Conservation (phyloP, 2,888 invertebrate species). For the Eupithecia tripunctaria region DNA sequence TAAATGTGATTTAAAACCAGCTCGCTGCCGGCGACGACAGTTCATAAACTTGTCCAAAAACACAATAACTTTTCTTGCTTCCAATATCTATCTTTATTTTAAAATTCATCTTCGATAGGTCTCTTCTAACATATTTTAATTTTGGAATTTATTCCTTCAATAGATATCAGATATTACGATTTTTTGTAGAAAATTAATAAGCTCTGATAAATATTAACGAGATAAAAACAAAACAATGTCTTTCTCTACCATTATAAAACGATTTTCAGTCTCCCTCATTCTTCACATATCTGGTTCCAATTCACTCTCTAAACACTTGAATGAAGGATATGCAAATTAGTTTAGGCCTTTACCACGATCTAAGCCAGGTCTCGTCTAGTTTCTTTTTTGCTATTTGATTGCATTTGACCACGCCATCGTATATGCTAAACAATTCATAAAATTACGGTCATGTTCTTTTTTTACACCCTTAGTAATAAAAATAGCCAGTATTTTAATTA, state of each 20-base stretch:
- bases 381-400: neutral
- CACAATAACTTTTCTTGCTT: neutral
- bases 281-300: neutral
- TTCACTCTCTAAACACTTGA: neutral
- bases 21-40: neutral
- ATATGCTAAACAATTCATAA: neutral
- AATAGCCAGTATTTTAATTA: no score
- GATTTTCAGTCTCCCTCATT: neutral
- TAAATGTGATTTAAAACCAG: neutral
- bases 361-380: neutral
- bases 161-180: neutral
- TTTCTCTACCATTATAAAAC: neutral
- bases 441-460: neutral
- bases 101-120: neutral
- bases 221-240: neutral
- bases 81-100: neutral
- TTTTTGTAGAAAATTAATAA: neutral
- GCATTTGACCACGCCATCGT: neutral
- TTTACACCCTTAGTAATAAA: neutral
- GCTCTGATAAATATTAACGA: neutral
- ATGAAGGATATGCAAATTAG: constrained; percentile 3
- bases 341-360: neutral
- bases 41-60: neutral
- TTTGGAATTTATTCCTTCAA: neutral
- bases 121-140: neutral